Percentiles rank a stretch among this genome's conserved stretches.
Conservation (phyloP, 2,113 vertebrate species). For the Bostrychus sinensis region DNA sequence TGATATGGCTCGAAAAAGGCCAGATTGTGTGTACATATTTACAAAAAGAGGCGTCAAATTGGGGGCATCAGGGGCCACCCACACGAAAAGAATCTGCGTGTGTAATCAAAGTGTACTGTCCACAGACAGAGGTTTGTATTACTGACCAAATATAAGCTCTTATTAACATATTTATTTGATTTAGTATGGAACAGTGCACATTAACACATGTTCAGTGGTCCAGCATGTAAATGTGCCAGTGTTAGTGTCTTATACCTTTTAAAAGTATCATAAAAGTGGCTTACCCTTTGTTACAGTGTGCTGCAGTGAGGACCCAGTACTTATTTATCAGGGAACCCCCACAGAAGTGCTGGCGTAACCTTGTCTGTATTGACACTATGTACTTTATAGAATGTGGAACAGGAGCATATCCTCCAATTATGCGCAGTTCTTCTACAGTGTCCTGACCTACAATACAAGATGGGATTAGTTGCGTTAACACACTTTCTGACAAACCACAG, state of each 20-base stretch:
- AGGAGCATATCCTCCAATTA: constrained; percentile 80
- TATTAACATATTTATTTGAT: no score
- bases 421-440: constrained; percentile 41
- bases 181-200: no score
- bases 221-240: no score
- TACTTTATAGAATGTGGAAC: constrained; percentile 81
- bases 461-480: constrained; percentile 12
- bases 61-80: background rate
- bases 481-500: background rate
- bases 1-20: constrained; percentile 17
- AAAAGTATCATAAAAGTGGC: constrained; percentile 19
- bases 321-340: constrained; percentile 85
- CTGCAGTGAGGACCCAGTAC: constrained; percentile 88
- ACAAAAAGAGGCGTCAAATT: constrained; percentile 10
- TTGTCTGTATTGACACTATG: constrained; percentile 82
- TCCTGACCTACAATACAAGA: constrained; percentile 56
- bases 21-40: background rate
- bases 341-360: constrained; percentile 79
- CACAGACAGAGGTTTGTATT: no score
- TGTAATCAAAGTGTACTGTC: background rate
- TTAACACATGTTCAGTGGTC: no score
- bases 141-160: no score
- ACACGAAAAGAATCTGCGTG: background rate
- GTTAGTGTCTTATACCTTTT: background rate
- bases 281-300: constrained; percentile 87